Percentiles rank a stretch among this genome's conserved stretches.
These are phyloP conservation scores for Chloroceryle aenea DNA, from an alignment of 2,113 vertebrate species.

Conservation along the genomic window DNA sequence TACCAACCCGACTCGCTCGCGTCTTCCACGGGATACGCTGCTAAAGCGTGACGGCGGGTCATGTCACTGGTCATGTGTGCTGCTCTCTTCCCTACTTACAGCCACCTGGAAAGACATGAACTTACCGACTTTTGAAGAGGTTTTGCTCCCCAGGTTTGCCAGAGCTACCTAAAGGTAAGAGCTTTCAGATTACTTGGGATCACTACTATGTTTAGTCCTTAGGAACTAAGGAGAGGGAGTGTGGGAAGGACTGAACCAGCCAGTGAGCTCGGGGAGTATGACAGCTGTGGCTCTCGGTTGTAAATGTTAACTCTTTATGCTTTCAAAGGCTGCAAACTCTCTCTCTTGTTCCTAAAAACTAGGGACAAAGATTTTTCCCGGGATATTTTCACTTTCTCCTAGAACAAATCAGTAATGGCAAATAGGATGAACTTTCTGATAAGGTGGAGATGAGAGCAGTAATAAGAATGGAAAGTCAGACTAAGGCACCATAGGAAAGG, in stretches of 20 bases:
- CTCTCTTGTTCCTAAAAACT: not conserved
- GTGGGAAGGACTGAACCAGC: not conserved
- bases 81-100: not conserved
- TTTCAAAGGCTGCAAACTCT: not conserved
- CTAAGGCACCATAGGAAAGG: not conserved
- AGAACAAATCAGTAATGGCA: not conserved
- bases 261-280: accelerated
- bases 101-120: not conserved
- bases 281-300: not conserved
- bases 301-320: not conserved
- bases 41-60: not conserved
- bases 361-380: not conserved
- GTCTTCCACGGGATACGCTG: not conserved
- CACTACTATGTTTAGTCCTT: not conserved
- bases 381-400: not conserved
- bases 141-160: not conserved
- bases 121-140: not conserved
- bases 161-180: constrained; percentile 44
- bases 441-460: not conserved
- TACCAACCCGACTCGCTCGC: not conserved
- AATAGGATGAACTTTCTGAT: not conserved
- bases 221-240: not conserved
- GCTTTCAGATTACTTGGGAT: not conserved
- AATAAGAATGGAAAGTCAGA: not conserved
- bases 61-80: not conserved